Percentiles rank a stretch among this genome's conserved stretches.
These are phyloP conservation scores for Enchytraeus crypticus DNA, from an alignment of 2,888 invertebrate genomes.

Conservation along the genomic window DNA sequence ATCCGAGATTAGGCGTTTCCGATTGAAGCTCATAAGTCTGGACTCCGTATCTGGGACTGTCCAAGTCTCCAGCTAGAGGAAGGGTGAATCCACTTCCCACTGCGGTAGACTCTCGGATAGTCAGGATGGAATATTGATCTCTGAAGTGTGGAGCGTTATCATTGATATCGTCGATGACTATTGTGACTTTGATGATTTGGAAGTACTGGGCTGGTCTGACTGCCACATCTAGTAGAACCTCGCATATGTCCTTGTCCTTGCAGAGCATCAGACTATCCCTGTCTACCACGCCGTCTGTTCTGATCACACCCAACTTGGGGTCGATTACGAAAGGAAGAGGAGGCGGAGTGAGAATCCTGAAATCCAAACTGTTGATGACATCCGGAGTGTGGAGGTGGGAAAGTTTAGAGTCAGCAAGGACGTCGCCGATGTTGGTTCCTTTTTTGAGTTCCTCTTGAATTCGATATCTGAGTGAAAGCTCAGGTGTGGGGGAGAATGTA, in stretches of 20 bases:
- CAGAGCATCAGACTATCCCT: constrained; percentile 18
- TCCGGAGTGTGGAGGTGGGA: constrained; percentile 1
- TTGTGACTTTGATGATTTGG: not conserved
- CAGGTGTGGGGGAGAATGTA: too few relatives aligned
- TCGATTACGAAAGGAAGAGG: constrained; percentile 18
- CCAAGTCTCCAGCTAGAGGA: constrained; percentile 12
- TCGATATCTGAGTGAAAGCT: constrained; percentile 7
- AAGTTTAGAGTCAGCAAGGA: constrained; percentile 17
- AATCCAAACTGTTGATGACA: constrained; percentile 15
- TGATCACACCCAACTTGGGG: constrained; percentile 20
- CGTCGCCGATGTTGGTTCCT: constrained; percentile 22
- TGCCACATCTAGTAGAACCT: constrained; percentile 22
- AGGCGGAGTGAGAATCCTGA: constrained; percentile 17
- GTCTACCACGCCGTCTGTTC: constrained; percentile 22
- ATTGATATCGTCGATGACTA: constrained; percentile 18
- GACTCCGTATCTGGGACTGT: constrained; percentile 14
- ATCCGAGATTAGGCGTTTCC: not conserved
- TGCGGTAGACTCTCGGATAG: constrained; percentile 9
- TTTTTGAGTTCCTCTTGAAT: constrained; percentile 17
- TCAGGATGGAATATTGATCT: constrained; percentile 1
- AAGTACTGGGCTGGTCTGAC: constrained; percentile 12
- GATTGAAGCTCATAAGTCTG: constrained; percentile 10
- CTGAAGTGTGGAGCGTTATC: constrained; percentile 19
- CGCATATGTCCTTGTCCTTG: constrained; percentile 13
- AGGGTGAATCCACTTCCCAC: constrained; percentile 8